These are phyloP conservation scores for Accipiter cooperii DNA, from an alignment of 2,113 vertebrate species.

Conservation along the genomic window DNA sequence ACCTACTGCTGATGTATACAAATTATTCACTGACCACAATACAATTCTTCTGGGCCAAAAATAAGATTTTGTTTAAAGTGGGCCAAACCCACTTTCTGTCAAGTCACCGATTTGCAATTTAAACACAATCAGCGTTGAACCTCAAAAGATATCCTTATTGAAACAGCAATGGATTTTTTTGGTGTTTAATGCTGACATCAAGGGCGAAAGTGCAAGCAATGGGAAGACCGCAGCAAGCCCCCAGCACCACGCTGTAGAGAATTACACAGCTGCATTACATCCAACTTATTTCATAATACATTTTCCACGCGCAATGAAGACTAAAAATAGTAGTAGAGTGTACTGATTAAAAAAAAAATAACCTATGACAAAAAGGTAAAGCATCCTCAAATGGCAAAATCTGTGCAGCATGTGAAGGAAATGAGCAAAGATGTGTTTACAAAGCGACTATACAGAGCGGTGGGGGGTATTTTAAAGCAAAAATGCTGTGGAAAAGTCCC, in stretches of 20 bases:
- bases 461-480: neutral
- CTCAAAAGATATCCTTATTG: neutral
- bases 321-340: neutral
- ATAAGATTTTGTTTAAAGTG: neutral
- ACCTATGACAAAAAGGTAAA: neutral
- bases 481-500: neutral
- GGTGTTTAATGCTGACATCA: neutral
- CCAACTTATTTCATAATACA: neutral
- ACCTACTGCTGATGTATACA: neutral
- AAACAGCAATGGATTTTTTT: neutral
- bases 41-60: neutral
- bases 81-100: neutral
- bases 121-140: neutral
- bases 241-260: rapidly evolving
- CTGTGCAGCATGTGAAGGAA: neutral
- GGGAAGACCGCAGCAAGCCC: neutral
- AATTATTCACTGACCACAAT: neutral
- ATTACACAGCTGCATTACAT: neutral
- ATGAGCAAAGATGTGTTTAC: neutral
- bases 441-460: rapidly evolving
- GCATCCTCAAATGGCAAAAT: neutral
- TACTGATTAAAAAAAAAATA: neutral
- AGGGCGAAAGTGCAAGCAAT: neutral
- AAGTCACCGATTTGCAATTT: neutral
- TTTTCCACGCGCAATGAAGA: neutral